A percentile compares a stretch with the other conserved stretches of the same genome.
phyloP scores from a whole-genome alignment of 2,113 vertebrate genomes.

The Prunella fulvescens region DNA sequence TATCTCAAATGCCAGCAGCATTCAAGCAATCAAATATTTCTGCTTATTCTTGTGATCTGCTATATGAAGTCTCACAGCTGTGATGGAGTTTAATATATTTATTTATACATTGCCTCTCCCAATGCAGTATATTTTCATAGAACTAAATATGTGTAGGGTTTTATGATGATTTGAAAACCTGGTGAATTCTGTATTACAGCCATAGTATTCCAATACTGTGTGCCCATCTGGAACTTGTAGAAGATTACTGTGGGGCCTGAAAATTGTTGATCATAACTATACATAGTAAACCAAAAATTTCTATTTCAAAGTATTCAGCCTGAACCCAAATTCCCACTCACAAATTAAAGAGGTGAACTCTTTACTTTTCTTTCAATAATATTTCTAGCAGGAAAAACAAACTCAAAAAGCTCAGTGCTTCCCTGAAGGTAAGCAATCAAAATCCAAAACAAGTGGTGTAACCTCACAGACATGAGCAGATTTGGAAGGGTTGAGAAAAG shows the following conservation, averaged over 20 bases:
- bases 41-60: not conserved
- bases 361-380: not conserved
- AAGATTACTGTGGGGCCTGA: not conserved
- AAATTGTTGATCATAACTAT: slow-evolving; percentile 17
- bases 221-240: not conserved
- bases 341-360: not conserved
- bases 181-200: not conserved
- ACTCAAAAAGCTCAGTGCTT: not conserved
- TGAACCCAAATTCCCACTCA: not conserved
- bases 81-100: not conserved
- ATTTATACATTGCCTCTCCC: not conserved
- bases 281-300: not conserved
- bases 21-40: not conserved
- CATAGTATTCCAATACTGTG: not conserved
- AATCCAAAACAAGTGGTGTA: not conserved
- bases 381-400: not conserved
- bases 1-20: not conserved
- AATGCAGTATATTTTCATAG: not conserved
- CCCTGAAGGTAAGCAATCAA: not conserved
- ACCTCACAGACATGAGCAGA: not conserved
- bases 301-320: not conserved
- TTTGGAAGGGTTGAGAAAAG: not conserved
- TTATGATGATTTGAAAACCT: not conserved
- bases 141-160: not conserved
- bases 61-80: not conserved